phyloP scores from a whole-genome alignment of 1,140 invertebrate species.

The Euglossa dilemma region DNA sequence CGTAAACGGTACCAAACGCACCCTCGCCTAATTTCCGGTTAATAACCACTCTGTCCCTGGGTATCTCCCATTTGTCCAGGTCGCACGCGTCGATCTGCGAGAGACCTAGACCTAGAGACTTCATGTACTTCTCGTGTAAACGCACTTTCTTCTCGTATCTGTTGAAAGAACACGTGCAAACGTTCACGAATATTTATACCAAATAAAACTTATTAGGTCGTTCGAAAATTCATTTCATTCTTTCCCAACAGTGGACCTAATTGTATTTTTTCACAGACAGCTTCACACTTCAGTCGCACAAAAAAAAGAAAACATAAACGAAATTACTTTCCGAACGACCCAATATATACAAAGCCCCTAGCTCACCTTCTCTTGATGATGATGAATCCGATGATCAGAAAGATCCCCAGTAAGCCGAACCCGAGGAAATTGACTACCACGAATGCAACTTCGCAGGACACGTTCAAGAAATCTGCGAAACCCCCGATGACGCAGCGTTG shows the following conservation, averaged over 20 bases:
- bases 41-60: slow-evolving; percentile 92
- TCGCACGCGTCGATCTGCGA: slow-evolving; percentile 81
- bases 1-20: slow-evolving; percentile 94
- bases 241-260: too few relatives aligned
- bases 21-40: slow-evolving; percentile 94
- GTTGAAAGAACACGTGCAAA: slow-evolving; percentile 9
- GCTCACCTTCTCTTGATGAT: slow-evolving; percentile 87
- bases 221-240: too few relatives aligned
- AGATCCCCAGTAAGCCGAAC: slow-evolving; percentile 84
- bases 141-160: slow-evolving; percentile 89
- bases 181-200: neutral
- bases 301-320: too few relatives aligned
- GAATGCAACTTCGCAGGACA: slow-evolving; percentile 89
- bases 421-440: slow-evolving; percentile 88
- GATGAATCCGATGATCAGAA: slow-evolving; percentile 85
- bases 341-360: too few relatives aligned
- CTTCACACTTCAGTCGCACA: too few relatives aligned
- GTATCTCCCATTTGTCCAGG: slow-evolving; percentile 94
- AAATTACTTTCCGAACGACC: too few relatives aligned
- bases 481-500: slow-evolving; percentile 85
- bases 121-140: slow-evolving; percentile 88
- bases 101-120: slow-evolving; percentile 87
- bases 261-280: too few relatives aligned
- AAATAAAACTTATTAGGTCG: too few relatives aligned
- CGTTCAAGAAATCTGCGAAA: slow-evolving; percentile 86